These are phyloP conservation scores for Contarinia nasturtii DNA, from an alignment of 1,140 invertebrate genomes.

Conservation along the genomic window DNA sequence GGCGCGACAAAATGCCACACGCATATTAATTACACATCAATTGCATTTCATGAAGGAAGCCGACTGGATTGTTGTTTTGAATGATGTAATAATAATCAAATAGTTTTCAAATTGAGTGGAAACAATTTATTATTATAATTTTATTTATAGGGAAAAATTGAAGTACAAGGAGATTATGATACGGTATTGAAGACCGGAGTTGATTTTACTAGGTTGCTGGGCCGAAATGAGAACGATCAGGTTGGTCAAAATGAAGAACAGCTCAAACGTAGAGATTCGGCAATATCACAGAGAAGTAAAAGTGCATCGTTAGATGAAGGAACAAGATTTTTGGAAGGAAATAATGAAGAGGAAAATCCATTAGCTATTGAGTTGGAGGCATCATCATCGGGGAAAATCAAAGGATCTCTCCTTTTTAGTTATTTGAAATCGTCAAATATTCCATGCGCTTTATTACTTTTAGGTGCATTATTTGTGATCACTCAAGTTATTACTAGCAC, in stretches of 20 bases:
- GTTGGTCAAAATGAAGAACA: too few species aligned
- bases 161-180: slow-evolving; percentile 41
- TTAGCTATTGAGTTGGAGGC: slow-evolving; percentile 1
- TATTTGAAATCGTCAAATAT: slow-evolving; percentile 15
- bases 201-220: slow-evolving; percentile 34
- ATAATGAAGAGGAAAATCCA: neutral
- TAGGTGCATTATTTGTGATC: slow-evolving; percentile 21
- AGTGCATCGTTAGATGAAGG: neutral
- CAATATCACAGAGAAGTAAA: neutral
- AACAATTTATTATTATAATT: too few species aligned
- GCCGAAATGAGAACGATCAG: slow-evolving; percentile 2
- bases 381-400: slow-evolving; percentile 6
- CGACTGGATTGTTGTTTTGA: slow-evolving; percentile 46
- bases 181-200: slow-evolving; percentile 37
- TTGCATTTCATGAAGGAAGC: slow-evolving; percentile 57
- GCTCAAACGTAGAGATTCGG: neutral
- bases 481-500: slow-evolving; percentile 27
- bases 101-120: too few species aligned
- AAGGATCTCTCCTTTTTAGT: slow-evolving; percentile 6
- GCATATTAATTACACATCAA: slow-evolving; percentile 67
- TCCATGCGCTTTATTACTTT: slow-evolving; percentile 17
- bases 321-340: neutral
- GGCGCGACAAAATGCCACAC: slow-evolving; percentile 26
- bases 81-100: slow-evolving; percentile 33
- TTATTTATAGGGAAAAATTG: slow-evolving; percentile 20